Evolutionary conservation across 1,140 invertebrate genomes (phyloP).

Genomic region (Trichonephila clavata): DNA sequence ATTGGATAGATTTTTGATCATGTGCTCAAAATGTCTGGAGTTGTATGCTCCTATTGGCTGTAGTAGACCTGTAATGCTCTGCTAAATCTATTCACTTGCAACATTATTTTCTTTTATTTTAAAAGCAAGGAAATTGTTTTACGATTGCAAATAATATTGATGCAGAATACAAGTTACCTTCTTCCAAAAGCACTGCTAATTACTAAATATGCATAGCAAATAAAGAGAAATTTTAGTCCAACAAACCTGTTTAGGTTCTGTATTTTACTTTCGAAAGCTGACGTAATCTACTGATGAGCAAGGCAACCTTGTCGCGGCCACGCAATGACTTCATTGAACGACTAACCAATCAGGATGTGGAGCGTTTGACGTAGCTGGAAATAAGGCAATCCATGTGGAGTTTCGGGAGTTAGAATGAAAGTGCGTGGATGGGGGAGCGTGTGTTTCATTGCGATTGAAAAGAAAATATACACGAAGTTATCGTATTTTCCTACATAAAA

Average conservation of each 20-base stretch:
- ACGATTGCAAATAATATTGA: not conserved
- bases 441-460: conserved; percentile 1
- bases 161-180: not conserved
- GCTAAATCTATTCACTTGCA: conserved; percentile 74
- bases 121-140: conserved; percentile 20
- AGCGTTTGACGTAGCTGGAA: conserved; percentile 65
- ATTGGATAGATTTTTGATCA: conserved; percentile 70
- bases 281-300: conserved; percentile 69
- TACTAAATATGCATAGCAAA: not conserved
- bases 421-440: not conserved
- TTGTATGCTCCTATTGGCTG: conserved; percentile 72
- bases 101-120: conserved; percentile 55
- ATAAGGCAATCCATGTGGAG: conserved; percentile 58
- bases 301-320: conserved; percentile 74
- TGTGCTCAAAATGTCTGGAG: conserved; percentile 72
- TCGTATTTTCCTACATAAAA: not conserved
- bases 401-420: conserved; percentile 65
- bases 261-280: conserved; percentile 68
- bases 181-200: not conserved
- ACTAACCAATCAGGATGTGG: conserved; percentile 47
- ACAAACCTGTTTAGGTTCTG: conserved; percentile 61
- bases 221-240: not conserved
- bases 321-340: conserved; percentile 75
- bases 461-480: not conserved
- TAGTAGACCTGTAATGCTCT: conserved; percentile 73